A percentile compares a stretch with the other conserved stretches of the same genome.
Conservation (phyloP, 2,888 invertebrate genomes). For the Carterocephalus palaemon region DNA sequence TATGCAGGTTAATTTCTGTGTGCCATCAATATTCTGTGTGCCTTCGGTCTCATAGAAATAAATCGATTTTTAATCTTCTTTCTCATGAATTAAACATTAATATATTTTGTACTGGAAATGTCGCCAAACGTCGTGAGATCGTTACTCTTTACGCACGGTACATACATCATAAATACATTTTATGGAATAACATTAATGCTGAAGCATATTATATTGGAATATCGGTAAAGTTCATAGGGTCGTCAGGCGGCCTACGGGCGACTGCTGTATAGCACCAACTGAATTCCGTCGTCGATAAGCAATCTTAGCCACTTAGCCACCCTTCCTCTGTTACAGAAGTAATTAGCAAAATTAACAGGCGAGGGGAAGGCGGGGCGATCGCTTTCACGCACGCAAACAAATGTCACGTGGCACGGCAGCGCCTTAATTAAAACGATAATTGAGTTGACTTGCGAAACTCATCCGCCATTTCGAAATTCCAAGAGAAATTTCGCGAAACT, state of each 20-base stretch:
- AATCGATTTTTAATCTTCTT: too few species aligned
- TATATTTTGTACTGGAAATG: too few species aligned
- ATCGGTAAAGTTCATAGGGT: constrained; percentile 4
- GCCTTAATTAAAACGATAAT: constrained; percentile 80
- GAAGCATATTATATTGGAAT: constrained; percentile 1
- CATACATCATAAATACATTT: not conserved
- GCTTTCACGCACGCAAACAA: constrained; percentile 78
- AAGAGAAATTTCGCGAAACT: constrained; percentile 72
- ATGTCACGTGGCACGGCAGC: constrained; percentile 73
- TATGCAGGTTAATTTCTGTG: too few species aligned
- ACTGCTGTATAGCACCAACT: constrained; percentile 53
- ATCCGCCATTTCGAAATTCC: constrained; percentile 77
- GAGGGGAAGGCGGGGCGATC: constrained; percentile 45
- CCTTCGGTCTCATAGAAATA: too few species aligned
- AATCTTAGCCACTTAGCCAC: constrained; percentile 70
- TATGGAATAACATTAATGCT: constrained; percentile 1
- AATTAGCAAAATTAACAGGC: constrained; percentile 79
- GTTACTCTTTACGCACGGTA: too few species aligned
- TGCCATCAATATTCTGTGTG: too few species aligned
- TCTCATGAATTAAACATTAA: too few species aligned
- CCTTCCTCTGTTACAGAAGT: constrained; percentile 77
- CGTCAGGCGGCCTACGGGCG: constrained; percentile 1
- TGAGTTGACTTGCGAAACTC: constrained; percentile 79
- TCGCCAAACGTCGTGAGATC: too few species aligned
- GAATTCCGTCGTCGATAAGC: constrained; percentile 74